These are phyloP conservation scores for Catonia carolina DNA, from an alignment of 2,888 invertebrate species.

Conservation along the genomic window DNA sequence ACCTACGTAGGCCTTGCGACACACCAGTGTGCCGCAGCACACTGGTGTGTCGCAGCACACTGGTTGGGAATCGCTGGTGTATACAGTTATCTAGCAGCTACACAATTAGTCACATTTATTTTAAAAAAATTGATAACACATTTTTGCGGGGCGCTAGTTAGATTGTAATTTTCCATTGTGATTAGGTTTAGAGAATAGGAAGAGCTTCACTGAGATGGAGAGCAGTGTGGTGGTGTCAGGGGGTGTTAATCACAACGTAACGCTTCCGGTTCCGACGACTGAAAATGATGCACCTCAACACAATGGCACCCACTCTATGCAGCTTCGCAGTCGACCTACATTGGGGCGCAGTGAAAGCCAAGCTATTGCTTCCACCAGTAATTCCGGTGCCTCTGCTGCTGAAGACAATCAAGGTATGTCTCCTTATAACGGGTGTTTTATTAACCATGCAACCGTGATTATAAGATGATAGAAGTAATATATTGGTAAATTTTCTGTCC, in stretches of 20 bases:
- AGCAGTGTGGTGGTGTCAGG: constrained; percentile 7
- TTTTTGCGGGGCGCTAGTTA: no score
- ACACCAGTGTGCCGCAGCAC: no score
- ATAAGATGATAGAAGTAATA: no score
- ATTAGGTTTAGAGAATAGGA: constrained; percentile 9
- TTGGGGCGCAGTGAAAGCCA: constrained; percentile 5
- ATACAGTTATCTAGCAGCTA: no score
- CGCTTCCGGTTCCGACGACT: constrained; percentile 24
- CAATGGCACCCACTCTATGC: neutral
- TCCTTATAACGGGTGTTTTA: no score
- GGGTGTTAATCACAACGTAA: neutral
- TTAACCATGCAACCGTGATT: no score
- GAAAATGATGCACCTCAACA: neutral
- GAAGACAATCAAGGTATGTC: constrained; percentile 1
- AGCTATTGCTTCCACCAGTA: neutral
- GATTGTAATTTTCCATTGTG: neutral
- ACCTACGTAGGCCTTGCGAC: no score
- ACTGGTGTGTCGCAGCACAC: no score
- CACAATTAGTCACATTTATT: no score
- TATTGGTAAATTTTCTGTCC: no score
- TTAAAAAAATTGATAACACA: no score
- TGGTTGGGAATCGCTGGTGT: no score
- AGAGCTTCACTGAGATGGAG: constrained; percentile 13
- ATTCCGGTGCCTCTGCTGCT: neutral
- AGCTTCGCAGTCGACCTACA: neutral